Evolutionary conservation across 2,113 vertebrate genomes (phyloP), one percentile per base, ranked within the genome.

Genomic region (Sisor rabdophorus): DNA sequence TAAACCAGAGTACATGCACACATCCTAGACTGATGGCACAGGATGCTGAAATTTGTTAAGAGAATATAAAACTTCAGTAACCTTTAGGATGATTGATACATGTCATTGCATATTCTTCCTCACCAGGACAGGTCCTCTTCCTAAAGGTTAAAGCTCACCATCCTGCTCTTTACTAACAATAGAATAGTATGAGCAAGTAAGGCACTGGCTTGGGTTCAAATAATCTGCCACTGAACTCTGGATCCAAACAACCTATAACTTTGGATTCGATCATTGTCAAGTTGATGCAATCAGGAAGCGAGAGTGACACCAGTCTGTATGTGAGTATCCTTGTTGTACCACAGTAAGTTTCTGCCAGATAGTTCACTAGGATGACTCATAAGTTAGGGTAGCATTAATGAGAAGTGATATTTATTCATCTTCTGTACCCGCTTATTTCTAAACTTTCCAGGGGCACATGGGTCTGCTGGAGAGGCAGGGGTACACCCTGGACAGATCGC

Each of bases 331-430:
- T 48, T n/a, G 50, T n/a, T 47, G 64, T 61, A 70, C 77, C 40
- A 69, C 36, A 72, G 64, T 26, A 68, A 47, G 59, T 19, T 36
- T 59, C 59, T 79, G 71, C 61, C 52, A 71, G 48, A 13, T 47
- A 3, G 36, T 67, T 54, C 48, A 63, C 47, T 22, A 75, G 52
- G 71, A 71, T 50, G 77, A 64, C 44, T 28, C 56, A 4, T 75
- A 55, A 84, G 75, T 76, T 74, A 79, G 81, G 70, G 75, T 79
- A 81, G 36, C 73, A 78, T 71, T 82, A 80, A 80, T 65, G 56
- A 76, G 65, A 40, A n/a, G n/a, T n/a, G n/a, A n/a, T n/a, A n/a
- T n/a, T n/a, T n/a, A n/a, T n/a, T n/a, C n/a, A n/a, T n/a, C n/a
- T n/a, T n/a, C n/a, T n/a, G n/a, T n/a, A n/a, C n/a, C n/a, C n/a